These are phyloP conservation scores for Diorhabda sublineata DNA, from an alignment of 1,140 invertebrate genomes.

Conservation along the genomic window DNA sequence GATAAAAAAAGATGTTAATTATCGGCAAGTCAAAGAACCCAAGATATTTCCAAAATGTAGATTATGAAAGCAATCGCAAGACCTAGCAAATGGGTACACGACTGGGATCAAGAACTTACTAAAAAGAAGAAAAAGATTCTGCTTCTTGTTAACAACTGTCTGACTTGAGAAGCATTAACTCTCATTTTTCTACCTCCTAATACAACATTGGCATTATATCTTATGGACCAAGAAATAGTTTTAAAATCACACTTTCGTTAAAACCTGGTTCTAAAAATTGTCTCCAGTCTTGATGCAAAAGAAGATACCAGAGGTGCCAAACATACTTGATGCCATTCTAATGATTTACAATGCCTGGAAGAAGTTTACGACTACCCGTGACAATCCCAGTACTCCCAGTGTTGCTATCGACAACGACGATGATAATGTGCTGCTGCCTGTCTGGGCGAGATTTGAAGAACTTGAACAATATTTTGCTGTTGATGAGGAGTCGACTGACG, in stretches of 20 bases:
- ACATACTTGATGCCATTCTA: slow-evolving; percentile 34
- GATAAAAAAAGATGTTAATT: slow-evolving; percentile 24
- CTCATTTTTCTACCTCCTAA: slow-evolving; percentile 25
- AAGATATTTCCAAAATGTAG: slow-evolving; percentile 20
- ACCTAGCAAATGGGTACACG: background rate
- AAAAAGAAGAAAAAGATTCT: background rate
- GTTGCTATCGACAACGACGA: slow-evolving; percentile 25
- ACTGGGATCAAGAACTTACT: background rate
- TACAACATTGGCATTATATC: slow-evolving; percentile 23
- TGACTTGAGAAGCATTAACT: slow-evolving; percentile 24
- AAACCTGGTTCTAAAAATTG: background rate
- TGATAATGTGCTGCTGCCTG: slow-evolving; percentile 11
- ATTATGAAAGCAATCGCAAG: slow-evolving; percentile 7
- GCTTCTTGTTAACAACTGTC: slow-evolving; percentile 24
- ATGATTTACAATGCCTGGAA: slow-evolving; percentile 37
- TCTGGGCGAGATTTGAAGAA: slow-evolving; percentile 24
- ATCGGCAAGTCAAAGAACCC: slow-evolving; percentile 5
- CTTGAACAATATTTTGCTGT: slow-evolving; percentile 35
- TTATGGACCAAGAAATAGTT: slow-evolving; percentile 18
- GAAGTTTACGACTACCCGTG: slow-evolving; percentile 29
- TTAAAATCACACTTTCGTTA: slow-evolving; percentile 16
- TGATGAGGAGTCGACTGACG: slow-evolving; percentile 37
- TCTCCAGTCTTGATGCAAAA: slow-evolving; percentile 14
- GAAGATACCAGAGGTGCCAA: slow-evolving; percentile 26
- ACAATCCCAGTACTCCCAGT: slow-evolving; percentile 22